These are phyloP conservation scores for Chymomyza amoena DNA, from an alignment of 2,888 invertebrate species.

Conservation along the genomic window DNA sequence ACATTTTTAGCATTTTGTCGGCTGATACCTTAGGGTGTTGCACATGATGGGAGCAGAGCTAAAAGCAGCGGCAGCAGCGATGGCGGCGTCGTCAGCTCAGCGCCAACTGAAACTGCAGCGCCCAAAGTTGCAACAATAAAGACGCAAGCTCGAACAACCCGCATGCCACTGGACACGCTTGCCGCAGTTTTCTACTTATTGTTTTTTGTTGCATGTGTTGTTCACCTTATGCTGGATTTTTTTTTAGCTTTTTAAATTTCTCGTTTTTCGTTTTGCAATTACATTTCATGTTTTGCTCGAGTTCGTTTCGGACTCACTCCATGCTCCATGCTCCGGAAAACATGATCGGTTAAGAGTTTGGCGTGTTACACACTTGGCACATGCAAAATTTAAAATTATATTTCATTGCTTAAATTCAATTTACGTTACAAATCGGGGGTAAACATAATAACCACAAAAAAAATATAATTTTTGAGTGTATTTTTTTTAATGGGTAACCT, in stretches of 20 bases:
- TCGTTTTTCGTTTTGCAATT: conserved; percentile 20
- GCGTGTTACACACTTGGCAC: conserved; percentile 53
- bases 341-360: conserved; percentile 32
- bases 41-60: conserved; percentile 41
- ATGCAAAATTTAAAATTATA: conserved; percentile 69
- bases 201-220: conserved; percentile 54
- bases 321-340: neutral
- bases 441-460: neutral
- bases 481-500: neutral
- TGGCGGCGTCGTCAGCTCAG: conserved; percentile 8
- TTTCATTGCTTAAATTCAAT: conserved; percentile 68
- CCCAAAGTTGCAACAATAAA: conserved; percentile 54
- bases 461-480: neutral
- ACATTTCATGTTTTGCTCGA: conserved; percentile 43
- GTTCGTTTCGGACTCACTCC: neutral
- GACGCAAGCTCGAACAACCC: conserved; percentile 53
- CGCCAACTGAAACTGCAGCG: conserved; percentile 23
- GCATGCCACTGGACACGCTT: conserved; percentile 63
- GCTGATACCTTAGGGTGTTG: conserved; percentile 74
- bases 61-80: conserved; percentile 32
- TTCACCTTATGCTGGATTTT: conserved; percentile 54
- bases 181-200: conserved; percentile 16
- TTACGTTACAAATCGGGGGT: conserved; percentile 39
- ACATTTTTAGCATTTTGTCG: conserved; percentile 74
- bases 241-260: no score